phyloP scores from a whole-genome alignment of 2,113 vertebrate genomes.

The Ciconia maguari region DNA sequence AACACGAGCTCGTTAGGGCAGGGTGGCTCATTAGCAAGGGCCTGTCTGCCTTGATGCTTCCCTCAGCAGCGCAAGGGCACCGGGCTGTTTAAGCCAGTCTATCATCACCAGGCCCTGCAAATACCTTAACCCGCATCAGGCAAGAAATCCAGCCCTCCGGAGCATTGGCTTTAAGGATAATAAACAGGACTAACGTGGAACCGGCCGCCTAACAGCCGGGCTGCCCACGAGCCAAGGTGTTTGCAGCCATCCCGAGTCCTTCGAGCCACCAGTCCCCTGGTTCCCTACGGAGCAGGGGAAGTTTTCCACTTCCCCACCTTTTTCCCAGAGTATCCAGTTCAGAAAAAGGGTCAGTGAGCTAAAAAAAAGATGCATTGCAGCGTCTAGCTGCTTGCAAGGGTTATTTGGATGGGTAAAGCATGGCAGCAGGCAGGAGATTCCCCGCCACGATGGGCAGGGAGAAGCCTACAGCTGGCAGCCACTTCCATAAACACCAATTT shows the following conservation, averaged over 20 bases:
- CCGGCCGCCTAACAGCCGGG: neutral
- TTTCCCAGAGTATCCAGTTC: neutral
- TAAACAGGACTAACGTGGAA: neutral
- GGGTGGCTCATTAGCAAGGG: neutral
- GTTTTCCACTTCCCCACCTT: neutral
- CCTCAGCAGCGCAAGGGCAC: neutral
- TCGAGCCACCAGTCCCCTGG: neutral
- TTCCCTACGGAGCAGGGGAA: neutral
- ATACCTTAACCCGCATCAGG: neutral
- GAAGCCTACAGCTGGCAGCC: neutral
- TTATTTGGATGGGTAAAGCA: neutral
- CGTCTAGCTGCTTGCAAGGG: neutral
- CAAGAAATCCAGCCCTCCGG: neutral
- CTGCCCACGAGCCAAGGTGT: fast-evolving
- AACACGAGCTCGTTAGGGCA: neutral
- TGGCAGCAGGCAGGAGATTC: neutral
- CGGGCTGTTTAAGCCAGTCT: neutral
- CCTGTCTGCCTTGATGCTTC: slow-evolving; percentile 1
- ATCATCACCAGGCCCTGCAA: neutral
- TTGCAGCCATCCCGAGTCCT: neutral
- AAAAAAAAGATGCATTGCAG: neutral
- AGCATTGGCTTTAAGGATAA: neutral
- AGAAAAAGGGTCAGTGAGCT: neutral
- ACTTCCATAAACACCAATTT: neutral
- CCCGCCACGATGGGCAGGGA: neutral